Evolutionary conservation across 2,113 vertebrate species (phyloP).

Genomic region (Amazona guildingii): DNA sequence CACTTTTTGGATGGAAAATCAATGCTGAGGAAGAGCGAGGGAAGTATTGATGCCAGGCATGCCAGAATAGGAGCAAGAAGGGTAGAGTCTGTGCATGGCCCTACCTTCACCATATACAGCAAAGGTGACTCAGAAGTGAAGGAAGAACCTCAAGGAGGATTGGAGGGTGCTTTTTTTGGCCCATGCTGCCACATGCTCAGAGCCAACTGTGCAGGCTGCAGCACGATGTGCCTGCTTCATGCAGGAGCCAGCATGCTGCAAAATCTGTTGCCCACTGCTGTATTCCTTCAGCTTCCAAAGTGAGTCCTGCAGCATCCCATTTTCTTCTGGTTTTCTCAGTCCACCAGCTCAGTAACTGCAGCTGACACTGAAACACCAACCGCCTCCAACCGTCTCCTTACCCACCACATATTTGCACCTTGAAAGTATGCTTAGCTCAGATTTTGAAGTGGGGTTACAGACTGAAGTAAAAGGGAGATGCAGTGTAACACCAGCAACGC

Average conservation of each 20-base stretch:
- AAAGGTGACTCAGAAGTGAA: background rate
- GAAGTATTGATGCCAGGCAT: background rate
- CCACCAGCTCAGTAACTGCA: background rate
- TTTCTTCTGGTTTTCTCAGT: background rate
- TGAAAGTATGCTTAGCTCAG: background rate
- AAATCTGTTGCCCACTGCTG: accelerated
- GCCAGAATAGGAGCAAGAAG: background rate
- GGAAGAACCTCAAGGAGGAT: background rate
- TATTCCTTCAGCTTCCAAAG: background rate
- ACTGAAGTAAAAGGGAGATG: background rate
- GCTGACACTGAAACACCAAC: accelerated
- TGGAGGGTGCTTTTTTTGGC: background rate
- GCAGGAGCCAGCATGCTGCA: background rate
- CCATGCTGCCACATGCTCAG: accelerated
- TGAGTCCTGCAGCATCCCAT: background rate
- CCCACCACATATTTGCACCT: background rate
- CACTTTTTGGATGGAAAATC: background rate
- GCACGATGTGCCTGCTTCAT: accelerated
- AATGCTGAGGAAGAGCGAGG: accelerated
- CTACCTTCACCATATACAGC: background rate
- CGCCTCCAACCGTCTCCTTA: background rate
- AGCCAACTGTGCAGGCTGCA: background rate
- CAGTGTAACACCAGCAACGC: background rate
- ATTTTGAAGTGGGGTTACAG: background rate
- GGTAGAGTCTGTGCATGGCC: background rate